Evolutionary conservation across 1,140 invertebrate species (phyloP).

Genomic region (Lepidostoma basale): DNA sequence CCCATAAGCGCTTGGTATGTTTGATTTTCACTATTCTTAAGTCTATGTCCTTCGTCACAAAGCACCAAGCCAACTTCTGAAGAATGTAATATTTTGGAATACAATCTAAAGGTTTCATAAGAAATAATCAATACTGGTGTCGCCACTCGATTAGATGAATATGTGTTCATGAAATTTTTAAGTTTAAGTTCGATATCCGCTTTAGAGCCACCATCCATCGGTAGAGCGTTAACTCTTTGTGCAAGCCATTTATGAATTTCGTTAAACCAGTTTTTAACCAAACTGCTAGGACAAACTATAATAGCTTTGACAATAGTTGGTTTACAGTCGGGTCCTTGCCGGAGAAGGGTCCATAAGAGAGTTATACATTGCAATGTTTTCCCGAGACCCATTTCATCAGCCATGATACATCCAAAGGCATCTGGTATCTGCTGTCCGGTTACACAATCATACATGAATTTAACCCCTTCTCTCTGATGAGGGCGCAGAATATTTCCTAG

Average conservation of each 20-base stretch:
- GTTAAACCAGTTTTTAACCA: conserved; percentile 99
- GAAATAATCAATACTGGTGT: conserved; percentile 97
- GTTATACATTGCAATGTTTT: conserved; percentile 99
- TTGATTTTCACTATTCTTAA: conserved; percentile 99
- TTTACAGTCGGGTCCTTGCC: conserved; percentile 83
- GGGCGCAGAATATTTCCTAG: conserved; percentile 90
- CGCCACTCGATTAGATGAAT: conserved; percentile 68
- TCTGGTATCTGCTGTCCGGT: conserved; percentile 88
- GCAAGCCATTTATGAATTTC: conserved; percentile 97
- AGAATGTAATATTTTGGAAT: conserved; percentile 85
- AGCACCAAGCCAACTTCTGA: conserved; percentile 94
- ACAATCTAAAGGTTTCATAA: conserved; percentile 97
- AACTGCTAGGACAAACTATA: conserved; percentile 94
- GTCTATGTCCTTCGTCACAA: conserved; percentile 96
- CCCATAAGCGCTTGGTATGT: conserved; percentile 95
- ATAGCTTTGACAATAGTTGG: conserved; percentile 90
- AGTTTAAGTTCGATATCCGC: conserved; percentile 86
- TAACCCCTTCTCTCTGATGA: conserved; percentile 98
- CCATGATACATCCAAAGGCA: conserved; percentile 96
- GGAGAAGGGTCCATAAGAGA: conserved; percentile 92
- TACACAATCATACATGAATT: conserved; percentile 99
- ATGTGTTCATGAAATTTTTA: conserved; percentile 73
- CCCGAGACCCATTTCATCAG: conserved; percentile 96
- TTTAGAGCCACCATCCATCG: conserved; percentile 92
- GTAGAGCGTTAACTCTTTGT: conserved; percentile 79